Conservation (phyloP, 2,888 invertebrate species). For the Orchestes rusci region DNA sequence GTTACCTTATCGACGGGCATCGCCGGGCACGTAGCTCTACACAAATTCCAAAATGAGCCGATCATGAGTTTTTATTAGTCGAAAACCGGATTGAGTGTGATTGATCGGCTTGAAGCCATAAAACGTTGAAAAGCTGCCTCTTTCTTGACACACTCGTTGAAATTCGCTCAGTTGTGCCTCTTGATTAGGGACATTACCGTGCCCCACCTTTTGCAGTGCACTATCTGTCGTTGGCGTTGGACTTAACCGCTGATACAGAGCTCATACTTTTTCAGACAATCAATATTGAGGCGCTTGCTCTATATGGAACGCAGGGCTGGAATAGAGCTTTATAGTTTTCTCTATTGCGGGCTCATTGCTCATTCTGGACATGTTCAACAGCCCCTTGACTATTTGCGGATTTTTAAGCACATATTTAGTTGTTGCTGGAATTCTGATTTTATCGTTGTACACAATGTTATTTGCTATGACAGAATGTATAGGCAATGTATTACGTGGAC, state of each 20-base stretch:
- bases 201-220: constrained; percentile 38
- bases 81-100: constrained; percentile 28
- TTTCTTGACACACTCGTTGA: constrained; percentile 8
- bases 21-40: constrained; percentile 86
- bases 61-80: constrained; percentile 63
- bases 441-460: too few species aligned
- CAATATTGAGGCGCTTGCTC: constrained; percentile 38
- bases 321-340: constrained; percentile 7
- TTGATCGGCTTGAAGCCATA: constrained; percentile 21
- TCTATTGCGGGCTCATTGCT: too few species aligned
- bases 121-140: constrained; percentile 15
- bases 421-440: too few species aligned
- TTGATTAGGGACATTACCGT: constrained; percentile 27
- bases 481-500: too few species aligned
- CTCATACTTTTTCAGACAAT: constrained; percentile 27
- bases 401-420: too few species aligned
- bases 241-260: constrained; percentile 22
- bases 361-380: too few species aligned
- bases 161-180: constrained; percentile 17
- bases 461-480: too few species aligned
- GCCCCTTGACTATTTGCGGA: too few species aligned
- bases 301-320: constrained; percentile 25
- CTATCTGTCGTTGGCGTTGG: constrained; percentile 31
- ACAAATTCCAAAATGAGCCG: constrained; percentile 95
- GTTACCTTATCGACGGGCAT: constrained; percentile 92